Conservation (phyloP, 2,888 invertebrate species). For the Iselma pallidipennis region DNA sequence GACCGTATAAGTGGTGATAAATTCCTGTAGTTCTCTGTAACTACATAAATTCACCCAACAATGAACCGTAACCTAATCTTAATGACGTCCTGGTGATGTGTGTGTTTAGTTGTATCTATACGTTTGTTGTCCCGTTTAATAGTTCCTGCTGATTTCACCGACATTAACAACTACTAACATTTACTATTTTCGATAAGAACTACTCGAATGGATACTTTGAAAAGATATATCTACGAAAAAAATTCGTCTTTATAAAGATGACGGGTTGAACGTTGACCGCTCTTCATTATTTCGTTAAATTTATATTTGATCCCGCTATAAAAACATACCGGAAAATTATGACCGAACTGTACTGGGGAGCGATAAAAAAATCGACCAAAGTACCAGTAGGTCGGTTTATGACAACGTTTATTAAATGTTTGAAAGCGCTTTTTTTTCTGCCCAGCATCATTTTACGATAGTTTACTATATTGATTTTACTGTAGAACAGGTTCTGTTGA, state of each 20-base stretch:
- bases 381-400: background rate
- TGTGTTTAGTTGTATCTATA: background rate
- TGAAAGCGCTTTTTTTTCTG: background rate
- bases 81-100: slow-evolving; percentile 35
- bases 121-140: slow-evolving; percentile 28
- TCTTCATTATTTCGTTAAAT: background rate
- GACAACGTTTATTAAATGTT: background rate
- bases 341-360: too few relatives aligned
- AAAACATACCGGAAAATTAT: background rate
- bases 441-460: too few relatives aligned
- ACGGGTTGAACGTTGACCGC: too few relatives aligned
- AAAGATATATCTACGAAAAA: too few relatives aligned
- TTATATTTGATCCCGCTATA: too few relatives aligned
- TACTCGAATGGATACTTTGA: too few relatives aligned
- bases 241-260: too few relatives aligned
- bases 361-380: too few relatives aligned
- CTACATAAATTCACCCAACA: slow-evolving; percentile 37
- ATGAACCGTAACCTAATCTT: slow-evolving; percentile 34
- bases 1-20: slow-evolving; percentile 20
- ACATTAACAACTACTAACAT: background rate
- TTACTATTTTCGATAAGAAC: background rate
- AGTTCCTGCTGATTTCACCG: slow-evolving; percentile 22
- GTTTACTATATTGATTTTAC: background rate
- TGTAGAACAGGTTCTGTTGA: background rate
- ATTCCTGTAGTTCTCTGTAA: slow-evolving; percentile 24